phyloP scores from a whole-genome alignment of 2,888 invertebrate genomes.

The Deilephila elpenor region DNA sequence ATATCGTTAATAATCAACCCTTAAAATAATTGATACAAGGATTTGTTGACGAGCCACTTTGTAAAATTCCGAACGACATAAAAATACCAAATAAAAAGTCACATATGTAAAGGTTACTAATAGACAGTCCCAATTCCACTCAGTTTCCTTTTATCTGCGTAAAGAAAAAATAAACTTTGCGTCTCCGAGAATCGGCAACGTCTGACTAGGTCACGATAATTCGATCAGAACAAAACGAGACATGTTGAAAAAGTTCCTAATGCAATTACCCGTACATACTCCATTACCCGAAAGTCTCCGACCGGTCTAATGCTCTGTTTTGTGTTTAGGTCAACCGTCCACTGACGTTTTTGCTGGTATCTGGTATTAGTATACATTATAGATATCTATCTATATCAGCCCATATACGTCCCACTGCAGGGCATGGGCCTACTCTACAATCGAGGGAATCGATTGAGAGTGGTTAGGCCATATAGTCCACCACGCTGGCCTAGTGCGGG shows the following conservation, averaged over 20 bases:
- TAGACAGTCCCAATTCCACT: conserved; percentile 28
- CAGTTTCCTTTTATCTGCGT: conserved; percentile 18
- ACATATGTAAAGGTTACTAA: conserved; percentile 11
- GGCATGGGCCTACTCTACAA: no score
- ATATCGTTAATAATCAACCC: not conserved
- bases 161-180: conserved; percentile 26
- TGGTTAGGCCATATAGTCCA: no score
- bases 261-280: conserved; percentile 46
- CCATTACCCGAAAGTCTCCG: conserved; percentile 46
- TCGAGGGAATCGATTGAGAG: no score
- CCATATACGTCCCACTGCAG: no score
- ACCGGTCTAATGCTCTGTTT: conserved; percentile 36
- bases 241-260: conserved; percentile 47
- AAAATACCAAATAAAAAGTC: not conserved
- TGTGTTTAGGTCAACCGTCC: conserved; percentile 15
- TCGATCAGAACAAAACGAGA: conserved; percentile 37
- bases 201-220: conserved; percentile 39
- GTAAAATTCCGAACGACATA: not conserved
- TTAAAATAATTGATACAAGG: not conserved
- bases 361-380: no score
- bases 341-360: not conserved
- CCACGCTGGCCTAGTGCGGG: no score
- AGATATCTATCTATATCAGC: no score
- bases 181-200: conserved; percentile 28
- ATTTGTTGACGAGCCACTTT: not conserved